Evolutionary conservation across 1,140 invertebrate species (phyloP).

Genomic region (Rhizoglyphus robini): DNA sequence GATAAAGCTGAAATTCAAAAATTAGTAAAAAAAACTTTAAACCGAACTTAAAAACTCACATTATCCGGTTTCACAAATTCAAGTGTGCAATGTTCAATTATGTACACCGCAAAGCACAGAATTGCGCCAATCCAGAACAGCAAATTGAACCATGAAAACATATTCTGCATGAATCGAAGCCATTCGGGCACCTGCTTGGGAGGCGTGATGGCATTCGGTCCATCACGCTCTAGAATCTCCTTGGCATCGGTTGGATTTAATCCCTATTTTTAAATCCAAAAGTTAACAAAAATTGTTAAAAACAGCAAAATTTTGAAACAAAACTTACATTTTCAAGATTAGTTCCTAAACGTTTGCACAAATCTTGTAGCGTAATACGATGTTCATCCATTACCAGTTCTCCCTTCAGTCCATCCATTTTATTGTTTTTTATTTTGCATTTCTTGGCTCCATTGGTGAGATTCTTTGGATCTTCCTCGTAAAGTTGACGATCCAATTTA

Average conservation of each 20-base stretch:
- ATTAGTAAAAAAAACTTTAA: slow-evolving; percentile 15
- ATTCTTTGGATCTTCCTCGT: background rate
- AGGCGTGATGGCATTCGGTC: slow-evolving; percentile 53
- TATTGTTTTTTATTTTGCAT: slow-evolving; percentile 8
- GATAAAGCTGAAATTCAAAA: slow-evolving; percentile 39
- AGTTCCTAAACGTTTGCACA: slow-evolving; percentile 86
- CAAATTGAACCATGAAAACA: slow-evolving; percentile 15
- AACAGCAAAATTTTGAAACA: slow-evolving; percentile 43
- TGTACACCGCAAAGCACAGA: slow-evolving; percentile 48
- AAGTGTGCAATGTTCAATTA: slow-evolving; percentile 59
- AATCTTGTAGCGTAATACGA: slow-evolving; percentile 86
- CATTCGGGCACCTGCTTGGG: slow-evolving; percentile 42
- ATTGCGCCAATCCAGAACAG: slow-evolving; percentile 32
- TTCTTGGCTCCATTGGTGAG: background rate
- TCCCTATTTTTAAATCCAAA: no score
- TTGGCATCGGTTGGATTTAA: slow-evolving; percentile 39
- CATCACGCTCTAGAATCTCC: slow-evolving; percentile 62
- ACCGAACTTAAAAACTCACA: slow-evolving; percentile 36
- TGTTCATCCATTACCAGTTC: slow-evolving; percentile 57
- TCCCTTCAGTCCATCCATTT: slow-evolving; percentile 21
- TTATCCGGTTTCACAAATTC: slow-evolving; percentile 42
- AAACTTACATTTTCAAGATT: slow-evolving; percentile 53
- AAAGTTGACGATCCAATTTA: no score
- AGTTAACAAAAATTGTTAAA: no score
- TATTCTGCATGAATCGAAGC: slow-evolving; percentile 40